phyloP scores from a whole-genome alignment of 2,113 vertebrate genomes.

The Caranx melampygus region DNA sequence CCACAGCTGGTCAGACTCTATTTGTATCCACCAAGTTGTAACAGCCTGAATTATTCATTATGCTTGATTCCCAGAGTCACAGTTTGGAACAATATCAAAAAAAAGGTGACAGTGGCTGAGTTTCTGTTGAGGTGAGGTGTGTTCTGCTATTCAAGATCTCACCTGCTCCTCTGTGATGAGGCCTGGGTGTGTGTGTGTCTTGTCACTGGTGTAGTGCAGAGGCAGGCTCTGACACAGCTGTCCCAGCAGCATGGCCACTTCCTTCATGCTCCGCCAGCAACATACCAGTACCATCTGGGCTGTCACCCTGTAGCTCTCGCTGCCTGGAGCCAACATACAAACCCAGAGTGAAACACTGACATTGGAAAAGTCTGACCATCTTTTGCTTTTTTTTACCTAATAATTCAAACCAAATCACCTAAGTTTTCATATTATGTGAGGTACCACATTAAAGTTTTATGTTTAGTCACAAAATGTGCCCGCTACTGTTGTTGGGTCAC shows the following conservation, averaged over 20 bases:
- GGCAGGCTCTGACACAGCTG: constrained; percentile 91
- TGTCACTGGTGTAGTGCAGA: constrained; percentile 57
- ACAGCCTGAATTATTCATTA: background rate
- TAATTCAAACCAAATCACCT: background rate
- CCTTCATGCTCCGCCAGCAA: constrained; percentile 99
- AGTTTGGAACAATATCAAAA: background rate
- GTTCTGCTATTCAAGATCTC: constrained; percentile 36
- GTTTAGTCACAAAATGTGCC: background rate
- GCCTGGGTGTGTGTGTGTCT: constrained; percentile 57
- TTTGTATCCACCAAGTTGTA: background rate
- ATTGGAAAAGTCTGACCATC: constrained; percentile 12
- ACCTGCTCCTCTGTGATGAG: constrained; percentile 92
- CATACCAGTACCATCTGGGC: constrained; percentile 97
- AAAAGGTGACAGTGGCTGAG: background rate
- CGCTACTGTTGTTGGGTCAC: background rate
- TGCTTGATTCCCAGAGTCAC: background rate
- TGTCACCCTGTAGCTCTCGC: constrained; percentile 88
- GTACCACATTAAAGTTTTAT: background rate
- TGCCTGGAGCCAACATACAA: constrained; percentile 61
- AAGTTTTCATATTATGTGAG: constrained; percentile 18
- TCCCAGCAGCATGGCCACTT: constrained; percentile 93
- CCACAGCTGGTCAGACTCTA: background rate
- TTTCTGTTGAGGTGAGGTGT: background rate
- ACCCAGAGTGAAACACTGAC: constrained; percentile 2
- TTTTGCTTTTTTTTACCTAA: constrained; percentile 1